Evolutionary conservation across 2,797 vertebrate genomes (phyloP), one percentile per base, ranked within the genome.

Genomic region (Alfaro cultratus): DNA sequence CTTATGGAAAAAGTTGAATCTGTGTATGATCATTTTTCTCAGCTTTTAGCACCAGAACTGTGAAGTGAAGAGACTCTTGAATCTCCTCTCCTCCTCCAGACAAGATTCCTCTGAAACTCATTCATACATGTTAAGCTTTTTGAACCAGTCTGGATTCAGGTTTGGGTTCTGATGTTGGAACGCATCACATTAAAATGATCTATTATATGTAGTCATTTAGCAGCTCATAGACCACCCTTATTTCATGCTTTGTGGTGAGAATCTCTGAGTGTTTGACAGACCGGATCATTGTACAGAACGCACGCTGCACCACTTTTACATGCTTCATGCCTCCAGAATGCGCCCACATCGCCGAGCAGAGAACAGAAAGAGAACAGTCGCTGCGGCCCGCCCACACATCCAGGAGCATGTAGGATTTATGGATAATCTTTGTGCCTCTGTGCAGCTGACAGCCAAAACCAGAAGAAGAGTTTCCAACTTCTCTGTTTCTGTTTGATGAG

Each of bases 11-110:
- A 34, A 68, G n/a, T 49, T 3, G 45, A 34, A 62, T 67, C 16
- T 15, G 46, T 13, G 31, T n/a, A 13, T 15, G 13, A 34, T 53
- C n/a, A 3, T 70, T 21, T 47, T 86, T 86, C 76, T 78, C 82
- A 85, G 74, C 23, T 73, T 47, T 73, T 39, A 76, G 64, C 74
- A 80, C 60, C 64, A 76, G 36, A 34, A 26, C 62, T 80, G 7
- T 79, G 8, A 2, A 39, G 49, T 72, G 29, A 60, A 60, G 29
- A 62, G 57, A 45, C 8, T 53, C 21, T 45, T 1, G 29, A 74
- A 31, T 34, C 29, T 62, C n/a, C 26, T 29, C 4, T 12, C 1
- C 16, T 31, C 57, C 29, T 60, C 55, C 26, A 57, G 55, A 57
- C 29, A 13, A 29, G 13, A 16, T 62, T 62, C 13, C 57, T 34